Percentiles rank a stretch among this genome's conserved stretches.
phyloP scores from a whole-genome alignment of 2,888 invertebrate species.

The Emmelina monodactyla region DNA sequence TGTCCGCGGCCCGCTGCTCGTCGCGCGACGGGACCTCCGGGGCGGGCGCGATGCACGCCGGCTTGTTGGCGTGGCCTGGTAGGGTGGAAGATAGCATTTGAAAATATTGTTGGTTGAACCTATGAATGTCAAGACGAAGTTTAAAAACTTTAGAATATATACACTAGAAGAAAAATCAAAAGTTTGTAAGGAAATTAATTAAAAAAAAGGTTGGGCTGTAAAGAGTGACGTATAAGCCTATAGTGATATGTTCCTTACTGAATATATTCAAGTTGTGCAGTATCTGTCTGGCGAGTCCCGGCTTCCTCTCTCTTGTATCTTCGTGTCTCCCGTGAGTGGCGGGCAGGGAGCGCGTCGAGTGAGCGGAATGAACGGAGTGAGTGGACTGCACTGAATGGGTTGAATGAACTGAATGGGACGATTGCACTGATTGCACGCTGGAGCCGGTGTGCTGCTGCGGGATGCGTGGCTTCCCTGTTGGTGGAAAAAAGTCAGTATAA shows the following conservation, averaged over 20 bases:
- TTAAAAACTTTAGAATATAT: no score
- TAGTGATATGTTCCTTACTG: no score
- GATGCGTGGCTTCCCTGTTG: conserved; percentile 31
- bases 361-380: conserved; percentile 21
- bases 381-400: conserved; percentile 21
- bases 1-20: conserved; percentile 61
- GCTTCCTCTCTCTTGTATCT: conserved; percentile 29
- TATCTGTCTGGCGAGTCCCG: conserved; percentile 75
- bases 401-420: conserved; percentile 25
- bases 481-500: no score
- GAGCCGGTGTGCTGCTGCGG: conserved; percentile 58
- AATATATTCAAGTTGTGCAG: conserved; percentile 85
- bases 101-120: no score
- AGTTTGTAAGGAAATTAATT: no score
- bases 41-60: conserved; percentile 1
- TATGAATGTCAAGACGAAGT: no score
- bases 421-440: conserved; percentile 44
- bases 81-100: neutral
- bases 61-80: conserved; percentile 45
- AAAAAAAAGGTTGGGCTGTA: no score
- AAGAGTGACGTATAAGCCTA: no score
- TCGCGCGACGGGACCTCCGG: conserved; percentile 10
- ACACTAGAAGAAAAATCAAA: no score
- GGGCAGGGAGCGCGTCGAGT: conserved; percentile 8
- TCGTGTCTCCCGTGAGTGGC: neutral